Percentiles rank a stretch among this genome's conserved stretches.
Evolutionary conservation across 2,888 invertebrate species (phyloP).

Genomic region (Synergus laeviventris): DNA sequence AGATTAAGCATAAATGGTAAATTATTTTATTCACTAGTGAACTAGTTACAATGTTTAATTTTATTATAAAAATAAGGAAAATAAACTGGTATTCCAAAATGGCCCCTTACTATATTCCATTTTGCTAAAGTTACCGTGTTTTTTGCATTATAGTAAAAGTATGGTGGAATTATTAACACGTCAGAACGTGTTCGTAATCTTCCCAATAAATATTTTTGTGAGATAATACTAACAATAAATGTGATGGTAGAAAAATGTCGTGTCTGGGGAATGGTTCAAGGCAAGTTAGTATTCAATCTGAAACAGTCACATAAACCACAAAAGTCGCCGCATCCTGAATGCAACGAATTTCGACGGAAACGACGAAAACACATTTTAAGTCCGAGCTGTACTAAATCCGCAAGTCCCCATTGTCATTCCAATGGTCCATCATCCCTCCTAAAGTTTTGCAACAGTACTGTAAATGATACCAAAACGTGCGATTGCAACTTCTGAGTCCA

Average conservation of each 20-base stretch:
- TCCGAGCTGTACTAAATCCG: not conserved
- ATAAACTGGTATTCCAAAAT: too few species aligned
- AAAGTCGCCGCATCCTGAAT: not conserved
- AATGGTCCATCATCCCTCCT: not conserved
- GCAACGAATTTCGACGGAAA: not conserved
- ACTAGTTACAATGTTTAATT: too few species aligned
- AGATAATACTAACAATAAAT: not conserved
- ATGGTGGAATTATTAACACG: too few species aligned
- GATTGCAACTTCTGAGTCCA: constrained; percentile 17
- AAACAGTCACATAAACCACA: not conserved
- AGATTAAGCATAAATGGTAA: too few species aligned
- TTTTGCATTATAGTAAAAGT: too few species aligned
- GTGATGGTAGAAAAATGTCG: not conserved
- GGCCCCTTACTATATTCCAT: too few species aligned
- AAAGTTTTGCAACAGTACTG: not conserved
- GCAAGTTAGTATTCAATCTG: not conserved
- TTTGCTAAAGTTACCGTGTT: too few species aligned
- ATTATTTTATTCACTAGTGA: too few species aligned
- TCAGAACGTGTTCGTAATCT: too few species aligned
- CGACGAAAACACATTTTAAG: constrained; percentile 11
- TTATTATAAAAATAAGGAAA: too few species aligned
- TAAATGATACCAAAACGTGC: constrained; percentile 19
- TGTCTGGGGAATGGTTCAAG: not conserved
- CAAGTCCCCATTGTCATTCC: not conserved
- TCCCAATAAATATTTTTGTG: not conserved